Evolutionary conservation across 2,888 invertebrate genomes (phyloP).

Genomic region (Papilio demoleus): DNA sequence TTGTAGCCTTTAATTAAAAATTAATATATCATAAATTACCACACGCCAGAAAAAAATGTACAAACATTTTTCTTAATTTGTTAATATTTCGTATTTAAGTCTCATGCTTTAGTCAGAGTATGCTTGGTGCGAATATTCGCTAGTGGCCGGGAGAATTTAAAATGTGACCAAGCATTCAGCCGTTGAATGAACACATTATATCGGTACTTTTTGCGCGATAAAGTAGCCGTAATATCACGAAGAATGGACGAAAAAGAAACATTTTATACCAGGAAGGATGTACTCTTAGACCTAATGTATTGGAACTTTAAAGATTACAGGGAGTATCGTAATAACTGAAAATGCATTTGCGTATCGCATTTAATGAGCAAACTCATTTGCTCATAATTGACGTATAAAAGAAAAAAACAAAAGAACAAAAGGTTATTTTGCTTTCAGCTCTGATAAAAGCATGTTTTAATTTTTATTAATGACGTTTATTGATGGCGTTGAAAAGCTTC

Average conservation of each 20-base stretch:
- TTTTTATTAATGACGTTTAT: constrained; percentile 34
- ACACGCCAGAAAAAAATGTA: background rate
- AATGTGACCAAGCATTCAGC: too few species aligned
- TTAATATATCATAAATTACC: background rate
- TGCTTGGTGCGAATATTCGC: too few species aligned
- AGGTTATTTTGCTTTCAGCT: constrained; percentile 8
- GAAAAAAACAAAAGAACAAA: background rate
- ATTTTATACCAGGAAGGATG: background rate
- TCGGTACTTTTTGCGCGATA: too few species aligned
- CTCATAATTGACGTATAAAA: constrained; percentile 14
- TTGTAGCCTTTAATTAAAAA: background rate
- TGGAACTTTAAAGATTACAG: background rate
- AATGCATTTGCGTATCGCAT: constrained; percentile 17
- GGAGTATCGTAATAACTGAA: background rate
- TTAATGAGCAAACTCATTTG: constrained; percentile 6
- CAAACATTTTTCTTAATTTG: too few species aligned
- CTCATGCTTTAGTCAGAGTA: too few species aligned
- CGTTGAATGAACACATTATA: too few species aligned
- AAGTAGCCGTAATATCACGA: too few species aligned
- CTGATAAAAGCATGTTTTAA: constrained; percentile 16
- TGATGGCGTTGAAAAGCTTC: constrained; percentile 23
- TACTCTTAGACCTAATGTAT: background rate
- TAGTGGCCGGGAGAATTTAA: too few species aligned
- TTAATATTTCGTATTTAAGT: too few species aligned
- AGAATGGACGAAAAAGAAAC: background rate